Percentiles rank a stretch among this genome's conserved stretches.
Evolutionary conservation across 2,113 vertebrate species (phyloP).

Genomic region (Marcusenius ussheri): DNA sequence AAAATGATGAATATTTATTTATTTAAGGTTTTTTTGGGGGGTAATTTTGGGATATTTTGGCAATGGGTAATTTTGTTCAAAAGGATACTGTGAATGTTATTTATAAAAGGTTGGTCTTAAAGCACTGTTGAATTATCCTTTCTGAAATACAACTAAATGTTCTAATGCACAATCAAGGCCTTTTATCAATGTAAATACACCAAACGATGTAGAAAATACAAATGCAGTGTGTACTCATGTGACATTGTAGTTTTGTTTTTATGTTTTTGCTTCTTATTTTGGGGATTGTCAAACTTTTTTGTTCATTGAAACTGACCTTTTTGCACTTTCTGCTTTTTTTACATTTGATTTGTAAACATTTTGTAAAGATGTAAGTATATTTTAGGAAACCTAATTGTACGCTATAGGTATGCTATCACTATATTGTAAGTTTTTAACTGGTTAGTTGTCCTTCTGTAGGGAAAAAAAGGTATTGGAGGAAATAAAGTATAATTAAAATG

Average conservation of each 20-base stretch:
- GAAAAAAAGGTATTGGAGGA: conserved; percentile 52
- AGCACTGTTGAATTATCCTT: conserved; percentile 43
- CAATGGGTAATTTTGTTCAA: conserved; percentile 41
- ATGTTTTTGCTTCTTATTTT: conserved; percentile 48
- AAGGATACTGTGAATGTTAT: conserved; percentile 58
- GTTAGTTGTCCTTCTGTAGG: conserved; percentile 57
- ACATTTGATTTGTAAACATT: conserved; percentile 58
- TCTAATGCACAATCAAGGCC: conserved; percentile 37
- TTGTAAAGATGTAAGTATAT: conserved; percentile 68
- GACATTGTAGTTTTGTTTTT: conserved; percentile 15
- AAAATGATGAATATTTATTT: conserved; percentile 49
- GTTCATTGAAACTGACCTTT: conserved; percentile 42
- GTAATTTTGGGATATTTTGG: conserved; percentile 28
- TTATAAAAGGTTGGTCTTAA: conserved; percentile 28
- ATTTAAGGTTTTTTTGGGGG: conserved; percentile 38
- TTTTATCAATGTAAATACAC: conserved; percentile 43
- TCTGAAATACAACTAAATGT: conserved; percentile 29
- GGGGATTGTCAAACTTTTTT: conserved; percentile 47
- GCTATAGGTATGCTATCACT: conserved; percentile 55
- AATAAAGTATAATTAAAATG: conserved; percentile 60
- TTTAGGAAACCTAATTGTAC: conserved; percentile 61
- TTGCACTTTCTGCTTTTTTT: conserved; percentile 59
- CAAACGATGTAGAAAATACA: conserved; percentile 41
- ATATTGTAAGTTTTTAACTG: conserved; percentile 64
- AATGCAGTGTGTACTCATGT: conserved; percentile 52